phyloP scores from a whole-genome alignment of 2,797 vertebrate species.

The Gadopsis marmoratus region DNA sequence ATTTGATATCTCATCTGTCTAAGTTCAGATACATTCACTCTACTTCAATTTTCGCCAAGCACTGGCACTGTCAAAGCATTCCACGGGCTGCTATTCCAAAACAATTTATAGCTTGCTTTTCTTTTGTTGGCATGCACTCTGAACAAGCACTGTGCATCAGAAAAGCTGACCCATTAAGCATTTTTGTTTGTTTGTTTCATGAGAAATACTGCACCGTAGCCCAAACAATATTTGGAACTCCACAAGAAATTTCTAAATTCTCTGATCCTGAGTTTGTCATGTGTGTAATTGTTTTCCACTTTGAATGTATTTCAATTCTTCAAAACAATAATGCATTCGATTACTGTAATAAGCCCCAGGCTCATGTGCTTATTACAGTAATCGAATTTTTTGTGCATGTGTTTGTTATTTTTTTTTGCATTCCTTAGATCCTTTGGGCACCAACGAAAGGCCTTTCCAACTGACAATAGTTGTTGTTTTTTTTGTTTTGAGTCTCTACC shows the following conservation, averaged over 20 bases:
- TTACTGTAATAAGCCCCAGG: constrained; percentile 3
- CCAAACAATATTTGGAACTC: background rate
- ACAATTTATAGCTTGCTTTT: constrained; percentile 42
- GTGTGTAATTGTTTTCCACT: background rate
- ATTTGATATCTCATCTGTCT: constrained; percentile 76
- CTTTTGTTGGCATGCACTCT: constrained; percentile 7
- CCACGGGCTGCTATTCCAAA: constrained; percentile 35
- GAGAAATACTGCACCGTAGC: background rate
- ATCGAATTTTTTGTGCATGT: too few relatives aligned
- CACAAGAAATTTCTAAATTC: background rate
- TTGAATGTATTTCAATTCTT: background rate
- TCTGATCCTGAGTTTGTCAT: background rate
- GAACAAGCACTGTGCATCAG: constrained; percentile 18
- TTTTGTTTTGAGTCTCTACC: too few relatives aligned
- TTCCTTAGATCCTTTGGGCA: too few relatives aligned
- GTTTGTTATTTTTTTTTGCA: too few relatives aligned
- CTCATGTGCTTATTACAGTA: too few relatives aligned
- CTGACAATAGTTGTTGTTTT: too few relatives aligned
- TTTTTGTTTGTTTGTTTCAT: background rate
- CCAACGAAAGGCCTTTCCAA: too few relatives aligned
- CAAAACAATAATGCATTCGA: background rate
- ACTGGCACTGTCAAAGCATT: constrained; percentile 42
- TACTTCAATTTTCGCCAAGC: constrained; percentile 60
- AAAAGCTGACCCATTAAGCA: constrained; percentile 16
- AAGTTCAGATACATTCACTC: constrained; percentile 71